A percentile compares a stretch with the other conserved stretches of the same genome.
Conservation (phyloP, 2,888 invertebrate species). For the Agrilus biguttatus region DNA sequence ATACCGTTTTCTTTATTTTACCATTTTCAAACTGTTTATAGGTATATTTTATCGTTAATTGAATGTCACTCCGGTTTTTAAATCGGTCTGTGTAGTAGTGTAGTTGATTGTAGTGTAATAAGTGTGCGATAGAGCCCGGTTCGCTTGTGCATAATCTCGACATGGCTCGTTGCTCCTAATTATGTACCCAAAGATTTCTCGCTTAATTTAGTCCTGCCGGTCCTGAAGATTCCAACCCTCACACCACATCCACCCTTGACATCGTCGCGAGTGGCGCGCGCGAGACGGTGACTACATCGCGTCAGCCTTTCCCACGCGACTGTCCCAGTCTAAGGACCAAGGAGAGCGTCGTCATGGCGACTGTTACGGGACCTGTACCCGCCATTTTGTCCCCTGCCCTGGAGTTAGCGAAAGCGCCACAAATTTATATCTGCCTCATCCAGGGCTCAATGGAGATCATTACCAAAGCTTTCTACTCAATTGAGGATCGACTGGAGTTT, state of each 20-base stretch:
- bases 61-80: no score
- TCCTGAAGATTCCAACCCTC: constrained; percentile 22
- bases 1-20: no score
- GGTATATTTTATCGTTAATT: no score
- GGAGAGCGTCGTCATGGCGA: constrained; percentile 31
- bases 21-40: no score
- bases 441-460: constrained; percentile 36
- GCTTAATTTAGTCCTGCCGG: constrained; percentile 32
- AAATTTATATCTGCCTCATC: constrained; percentile 37
- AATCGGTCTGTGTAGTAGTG: no score
- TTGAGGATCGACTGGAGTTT: constrained; percentile 35
- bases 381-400: constrained; percentile 28
- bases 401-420: constrained; percentile 34
- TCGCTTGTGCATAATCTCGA: constrained; percentile 19
- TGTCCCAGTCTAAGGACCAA: constrained; percentile 22
- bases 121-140: no score
- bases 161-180: constrained; percentile 33
- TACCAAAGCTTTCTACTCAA: constrained; percentile 37
- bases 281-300: constrained; percentile 14
- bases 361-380: constrained; percentile 20
- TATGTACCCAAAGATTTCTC: constrained; percentile 34
- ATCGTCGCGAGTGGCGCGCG: constrained; percentile 20
- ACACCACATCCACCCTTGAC: constrained; percentile 16
- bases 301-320: constrained; percentile 14
- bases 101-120: no score